Percentiles rank a stretch among this genome's conserved stretches.
phyloP scores from a whole-genome alignment of 2,797 vertebrate species.

The Amphiprion clarkii region DNA sequence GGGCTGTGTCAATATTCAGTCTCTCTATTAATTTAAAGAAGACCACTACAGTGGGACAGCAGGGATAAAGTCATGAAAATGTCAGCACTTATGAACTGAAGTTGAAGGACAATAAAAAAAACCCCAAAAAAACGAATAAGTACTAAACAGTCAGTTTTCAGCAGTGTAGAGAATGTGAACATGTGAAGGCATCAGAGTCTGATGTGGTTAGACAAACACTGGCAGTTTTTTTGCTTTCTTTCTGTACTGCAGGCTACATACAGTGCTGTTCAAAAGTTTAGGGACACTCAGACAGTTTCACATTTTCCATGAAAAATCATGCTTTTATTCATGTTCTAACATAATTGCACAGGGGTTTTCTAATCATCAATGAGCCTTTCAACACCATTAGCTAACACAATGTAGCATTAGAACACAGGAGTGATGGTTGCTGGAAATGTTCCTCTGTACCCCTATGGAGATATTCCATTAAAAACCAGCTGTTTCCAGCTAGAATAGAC shows the following conservation, averaged over 20 bases:
- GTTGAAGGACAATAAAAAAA: neutral
- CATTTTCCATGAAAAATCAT: too few species aligned
- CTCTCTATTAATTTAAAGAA: neutral
- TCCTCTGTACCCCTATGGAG: too few species aligned
- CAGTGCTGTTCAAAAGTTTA: too few species aligned
- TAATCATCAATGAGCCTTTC: too few species aligned
- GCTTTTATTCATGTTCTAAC: too few species aligned
- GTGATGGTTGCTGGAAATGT: too few species aligned
- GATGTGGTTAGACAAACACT: neutral
- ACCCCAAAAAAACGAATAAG: conserved; percentile 4
- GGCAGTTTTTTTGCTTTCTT: neutral
- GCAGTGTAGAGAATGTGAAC: neutral
- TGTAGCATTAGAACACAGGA: too few species aligned
- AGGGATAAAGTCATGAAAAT: neutral
- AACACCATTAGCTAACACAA: too few species aligned
- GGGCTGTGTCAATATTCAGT: neutral
- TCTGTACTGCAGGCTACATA: neutral
- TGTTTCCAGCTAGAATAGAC: too few species aligned
- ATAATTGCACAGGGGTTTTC: too few species aligned
- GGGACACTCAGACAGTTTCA: too few species aligned
- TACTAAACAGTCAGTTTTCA: neutral
- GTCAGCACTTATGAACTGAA: neutral
- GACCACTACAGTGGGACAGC: neutral
- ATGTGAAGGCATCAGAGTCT: neutral
- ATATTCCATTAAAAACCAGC: too few species aligned